Evolutionary conservation across 2,113 vertebrate species (phyloP).

Genomic region (Nesoenas mayeri): DNA sequence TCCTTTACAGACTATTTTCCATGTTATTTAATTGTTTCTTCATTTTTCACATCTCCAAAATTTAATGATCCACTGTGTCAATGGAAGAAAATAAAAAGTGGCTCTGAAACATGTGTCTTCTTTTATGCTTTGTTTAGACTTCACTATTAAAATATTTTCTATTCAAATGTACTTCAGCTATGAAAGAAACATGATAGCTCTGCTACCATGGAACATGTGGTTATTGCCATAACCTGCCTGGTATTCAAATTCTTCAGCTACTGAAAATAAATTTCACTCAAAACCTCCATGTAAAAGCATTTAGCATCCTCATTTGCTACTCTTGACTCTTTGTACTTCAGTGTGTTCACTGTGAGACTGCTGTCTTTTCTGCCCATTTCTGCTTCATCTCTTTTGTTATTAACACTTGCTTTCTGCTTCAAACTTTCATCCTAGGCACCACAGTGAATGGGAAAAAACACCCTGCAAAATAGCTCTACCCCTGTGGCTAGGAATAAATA

Average conservation of each 20-base stretch:
- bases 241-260: not conserved
- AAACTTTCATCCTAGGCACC: not conserved
- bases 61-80: not conserved
- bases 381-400: not conserved
- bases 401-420: not conserved
- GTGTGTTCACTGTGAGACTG: not conserved
- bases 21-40: not conserved
- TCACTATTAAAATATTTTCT: not conserved
- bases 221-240: not conserved
- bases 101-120: not conserved
- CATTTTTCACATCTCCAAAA: not conserved
- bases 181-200: not conserved
- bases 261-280: not conserved
- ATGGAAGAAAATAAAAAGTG: not conserved
- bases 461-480: not conserved
- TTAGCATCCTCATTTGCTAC: not conserved
- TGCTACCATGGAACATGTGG: not conserved
- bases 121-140: not conserved
- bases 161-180: not conserved
- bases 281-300: not conserved
- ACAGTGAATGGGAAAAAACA: not conserved
- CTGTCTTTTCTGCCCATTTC: not conserved
- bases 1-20: not conserved
- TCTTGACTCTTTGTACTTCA: not conserved
- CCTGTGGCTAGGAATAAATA: not conserved